These are phyloP conservation scores for Tiliacea citrago DNA, from an alignment of 2,888 invertebrate genomes.

Conservation along the genomic window DNA sequence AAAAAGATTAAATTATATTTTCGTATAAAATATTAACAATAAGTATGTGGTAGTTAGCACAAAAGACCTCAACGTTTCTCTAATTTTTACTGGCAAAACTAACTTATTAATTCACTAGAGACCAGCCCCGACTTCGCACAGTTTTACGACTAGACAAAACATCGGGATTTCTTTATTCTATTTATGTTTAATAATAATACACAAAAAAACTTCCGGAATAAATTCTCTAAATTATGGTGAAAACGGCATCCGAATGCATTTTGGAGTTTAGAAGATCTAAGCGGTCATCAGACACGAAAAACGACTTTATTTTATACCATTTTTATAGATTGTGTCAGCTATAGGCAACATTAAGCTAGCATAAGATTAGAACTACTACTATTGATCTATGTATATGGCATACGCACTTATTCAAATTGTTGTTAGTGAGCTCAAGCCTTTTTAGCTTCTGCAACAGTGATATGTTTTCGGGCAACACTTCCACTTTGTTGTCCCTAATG, in stretches of 20 bases:
- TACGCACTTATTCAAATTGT: slow-evolving; percentile 91
- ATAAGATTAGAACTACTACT: not conserved
- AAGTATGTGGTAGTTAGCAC: not conserved
- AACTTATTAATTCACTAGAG: not conserved
- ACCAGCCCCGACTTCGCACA: not conserved
- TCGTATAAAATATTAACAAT: no score
- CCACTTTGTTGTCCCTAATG: slow-evolving; percentile 95
- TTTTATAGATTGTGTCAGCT: not conserved
- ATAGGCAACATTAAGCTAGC: not conserved
- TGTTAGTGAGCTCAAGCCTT: slow-evolving; percentile 96
- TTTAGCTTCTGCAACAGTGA: slow-evolving; percentile 94
- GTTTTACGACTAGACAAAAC: not conserved
- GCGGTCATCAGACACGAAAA: not conserved
- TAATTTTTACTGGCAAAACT: not conserved
- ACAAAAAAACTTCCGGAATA: no score
- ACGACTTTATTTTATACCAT: not conserved
- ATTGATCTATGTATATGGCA: not conserved
- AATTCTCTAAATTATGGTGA: no score
- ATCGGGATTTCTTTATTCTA: not conserved
- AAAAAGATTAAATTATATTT: not conserved
- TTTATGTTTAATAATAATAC: not conserved
- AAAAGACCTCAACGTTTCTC: not conserved
- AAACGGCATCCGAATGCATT: not conserved
- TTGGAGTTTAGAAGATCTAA: not conserved
- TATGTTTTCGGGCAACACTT: slow-evolving; percentile 94